Evolutionary conservation across 2,797 vertebrate genomes (phyloP), one percentile per base, ranked within the genome.

Genomic region (Kryptopterus vitreolus): DNA sequence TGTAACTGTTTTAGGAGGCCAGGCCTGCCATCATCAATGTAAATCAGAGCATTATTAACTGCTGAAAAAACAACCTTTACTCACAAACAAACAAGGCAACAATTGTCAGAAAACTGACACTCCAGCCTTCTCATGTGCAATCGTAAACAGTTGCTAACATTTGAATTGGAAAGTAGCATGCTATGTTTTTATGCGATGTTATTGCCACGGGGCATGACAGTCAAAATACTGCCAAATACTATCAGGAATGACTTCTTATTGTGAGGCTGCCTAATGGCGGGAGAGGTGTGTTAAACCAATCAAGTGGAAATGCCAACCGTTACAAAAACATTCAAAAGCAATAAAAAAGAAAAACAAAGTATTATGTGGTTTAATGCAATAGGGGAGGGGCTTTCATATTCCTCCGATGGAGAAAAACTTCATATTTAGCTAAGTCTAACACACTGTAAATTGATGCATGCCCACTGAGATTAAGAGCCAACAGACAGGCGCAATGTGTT

Each of bases 1-100:
- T 59, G 61, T 83, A 83, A 84, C 84, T 48, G 61, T 31, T 79
- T 76, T 46, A 79, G 35, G 15, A 55, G 62, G n/a, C 70, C 78
- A 80, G 35, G 38, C 55, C 55, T 38, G 11, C 58, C 38, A 59
- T 31, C 24, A 62, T 31, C 58, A 48, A 15, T 50, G 73, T 76
- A 46, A 76, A 62, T 76, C 22, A 72, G 20, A 72, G 50, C 50
- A 20, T 8, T 78, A 46, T 33, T 10, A 4, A 46, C n/a, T 58
- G 12, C 79, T 74, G 15, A 71, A 71, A 43, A 3, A 58, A 18
- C 33, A 3, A 74, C 29, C 55, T 43, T 59, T 46, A 74, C 35
- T 26, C 10, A 29, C 35, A 74, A 50, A 29, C n/a, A 63, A 81
- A 50, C 55, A 16, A 18, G 63, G 43, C 59, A 59, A 76, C 22